Conservation (phyloP, 1,140 invertebrate genomes). For the Nixonia krombeini region DNA sequence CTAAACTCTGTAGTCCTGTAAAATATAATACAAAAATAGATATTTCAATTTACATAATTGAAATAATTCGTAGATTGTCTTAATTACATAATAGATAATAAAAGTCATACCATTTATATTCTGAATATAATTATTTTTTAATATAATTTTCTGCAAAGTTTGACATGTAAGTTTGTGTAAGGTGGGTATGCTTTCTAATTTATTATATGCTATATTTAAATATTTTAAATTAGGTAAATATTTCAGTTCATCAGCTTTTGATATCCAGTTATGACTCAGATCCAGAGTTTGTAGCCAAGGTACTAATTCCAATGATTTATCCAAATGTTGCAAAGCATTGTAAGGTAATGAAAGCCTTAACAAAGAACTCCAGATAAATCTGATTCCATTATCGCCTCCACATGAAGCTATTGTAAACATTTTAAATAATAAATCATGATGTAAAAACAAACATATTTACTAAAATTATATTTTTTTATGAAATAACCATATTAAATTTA, state of each 20-base stretch:
- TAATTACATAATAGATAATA: neutral
- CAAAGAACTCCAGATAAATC: conserved; percentile 76
- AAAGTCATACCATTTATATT: conserved; percentile 62
- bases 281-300: conserved; percentile 75
- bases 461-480: no score
- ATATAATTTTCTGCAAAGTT: conserved; percentile 70
- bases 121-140: conserved; percentile 75
- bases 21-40: conserved; percentile 11
- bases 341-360: conserved; percentile 74
- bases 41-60: conserved; percentile 10
- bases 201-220: conserved; percentile 77
- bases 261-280: conserved; percentile 74
- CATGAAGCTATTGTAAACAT: conserved; percentile 70
- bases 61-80: neutral
- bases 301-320: conserved; percentile 74
- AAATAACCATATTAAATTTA: no score
- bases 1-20: conserved; percentile 69
- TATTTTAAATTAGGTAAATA: conserved; percentile 75
- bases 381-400: conserved; percentile 74
- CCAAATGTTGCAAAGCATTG: conserved; percentile 72
- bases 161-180: conserved; percentile 71
- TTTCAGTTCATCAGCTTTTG: conserved; percentile 63
- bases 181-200: conserved; percentile 72
- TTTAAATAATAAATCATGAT: conserved; percentile 49
- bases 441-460: no score